Evolutionary conservation across 2,113 vertebrate species (phyloP), one percentile per base, ranked within the genome.

Genomic region (Taurulus bubalis): DNA sequence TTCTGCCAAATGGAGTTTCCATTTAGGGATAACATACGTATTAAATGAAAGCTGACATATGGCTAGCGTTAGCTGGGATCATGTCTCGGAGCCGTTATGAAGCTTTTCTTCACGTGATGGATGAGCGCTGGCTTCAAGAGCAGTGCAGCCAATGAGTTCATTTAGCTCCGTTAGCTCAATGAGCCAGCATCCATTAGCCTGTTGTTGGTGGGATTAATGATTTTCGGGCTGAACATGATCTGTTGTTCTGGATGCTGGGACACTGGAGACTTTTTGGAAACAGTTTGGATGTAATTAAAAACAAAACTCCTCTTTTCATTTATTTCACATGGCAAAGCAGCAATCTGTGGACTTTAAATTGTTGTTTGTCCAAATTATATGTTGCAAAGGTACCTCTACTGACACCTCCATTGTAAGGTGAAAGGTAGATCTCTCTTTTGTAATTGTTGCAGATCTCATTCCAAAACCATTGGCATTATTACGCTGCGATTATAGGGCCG

Each of bases 121-220:
- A 90, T 89, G 82, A 26, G 26, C 28, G 55, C 77, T 81, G 76
- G 58, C 75, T 74, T 80, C 64, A 51, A 53, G 68, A 83, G 76
- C 40, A 62, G 49, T 8, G 53, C 62, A 60, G 79, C 69, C 78
- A 66, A 51, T 14, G 67, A 75, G 77, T 80, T 91, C 79, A 89
- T 89, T 89, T 88, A 87, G 86, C 83, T 75, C 71, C 56, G 62
- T 88, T 88, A 86, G 89, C 89, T 85, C 88, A 93, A 92, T 88
- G 85, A 90, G 82, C 72, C 87, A 68, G 62, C 73, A 0, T 34
- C 74, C 83, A 85, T 93, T 89, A 85, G 86, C 85, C 86, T 66
- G 86, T 90, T 90, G 83, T 83, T 88, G 79, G 45, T 36, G 20
- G 66, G 77, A 92, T 90, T 90, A 84, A 92, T 87, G 86, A 70